A percentile compares a stretch with the other conserved stretches of the same genome.
Evolutionary conservation across 1,140 invertebrate species (phyloP).

Genomic region (Mesaphorura yosii): DNA sequence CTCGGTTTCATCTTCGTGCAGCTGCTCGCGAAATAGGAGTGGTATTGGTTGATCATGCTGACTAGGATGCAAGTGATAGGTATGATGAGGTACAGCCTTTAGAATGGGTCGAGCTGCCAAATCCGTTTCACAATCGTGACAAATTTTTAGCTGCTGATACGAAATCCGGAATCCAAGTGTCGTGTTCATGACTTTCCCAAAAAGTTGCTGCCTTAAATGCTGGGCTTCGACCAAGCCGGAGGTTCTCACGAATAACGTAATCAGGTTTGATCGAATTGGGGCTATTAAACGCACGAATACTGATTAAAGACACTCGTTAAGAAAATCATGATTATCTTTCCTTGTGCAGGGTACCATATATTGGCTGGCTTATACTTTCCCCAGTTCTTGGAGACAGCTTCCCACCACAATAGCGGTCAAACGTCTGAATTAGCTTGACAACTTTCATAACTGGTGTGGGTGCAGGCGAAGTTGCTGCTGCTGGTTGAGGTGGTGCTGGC

Average conservation of each 20-base stretch:
- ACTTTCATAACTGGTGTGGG: slow-evolving; percentile 3
- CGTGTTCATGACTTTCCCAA: slow-evolving; percentile 17
- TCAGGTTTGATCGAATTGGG: slow-evolving; percentile 22
- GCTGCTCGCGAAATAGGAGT: slow-evolving; percentile 15
- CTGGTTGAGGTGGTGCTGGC: background rate
- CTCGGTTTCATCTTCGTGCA: background rate
- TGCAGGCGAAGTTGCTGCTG: slow-evolving; percentile 4
- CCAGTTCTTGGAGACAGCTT: slow-evolving; percentile 17
- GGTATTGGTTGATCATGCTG: slow-evolving; percentile 1
- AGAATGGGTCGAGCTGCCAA: slow-evolving; percentile 13
- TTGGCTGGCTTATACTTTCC: slow-evolving; percentile 16
- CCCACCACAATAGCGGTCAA: slow-evolving; percentile 27
- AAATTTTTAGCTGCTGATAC: slow-evolving; percentile 21
- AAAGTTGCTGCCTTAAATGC: background rate
- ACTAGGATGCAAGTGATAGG: background rate
- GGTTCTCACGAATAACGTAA: slow-evolving; percentile 18
- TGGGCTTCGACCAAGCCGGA: slow-evolving; percentile 3
- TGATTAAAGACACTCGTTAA: background rate
- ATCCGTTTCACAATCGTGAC: slow-evolving; percentile 16
- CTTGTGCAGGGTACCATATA: slow-evolving; percentile 16
- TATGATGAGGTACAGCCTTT: slow-evolving; percentile 1
- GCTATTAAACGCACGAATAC: slow-evolving; percentile 14
- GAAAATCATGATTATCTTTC: background rate
- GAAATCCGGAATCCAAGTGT: slow-evolving; percentile 19
- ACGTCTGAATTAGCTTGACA: slow-evolving; percentile 1